A percentile compares a stretch with the other conserved stretches of the same genome.
phyloP scores from a whole-genome alignment of 2,797 vertebrate genomes.

The Ambastaia sidthimunki region DNA sequence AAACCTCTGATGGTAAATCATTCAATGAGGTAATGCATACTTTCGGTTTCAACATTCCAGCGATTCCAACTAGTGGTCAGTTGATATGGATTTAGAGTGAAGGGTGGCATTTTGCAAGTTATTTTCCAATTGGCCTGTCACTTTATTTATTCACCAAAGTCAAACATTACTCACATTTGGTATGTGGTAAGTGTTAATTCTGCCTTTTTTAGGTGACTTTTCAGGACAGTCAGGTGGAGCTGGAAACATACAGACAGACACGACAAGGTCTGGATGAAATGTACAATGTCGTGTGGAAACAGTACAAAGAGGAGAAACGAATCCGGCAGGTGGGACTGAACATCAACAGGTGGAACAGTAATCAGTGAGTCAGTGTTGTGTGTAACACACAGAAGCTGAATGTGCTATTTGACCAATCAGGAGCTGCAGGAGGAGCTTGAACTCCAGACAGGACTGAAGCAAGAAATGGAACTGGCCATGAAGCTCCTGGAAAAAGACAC shows the following conservation, averaged over 20 bases:
- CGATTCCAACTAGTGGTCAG: no score
- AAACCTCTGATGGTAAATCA: neutral
- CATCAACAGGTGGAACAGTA: neutral
- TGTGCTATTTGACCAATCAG: conserved; percentile 69
- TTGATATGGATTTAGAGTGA: no score
- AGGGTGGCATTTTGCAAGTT: no score
- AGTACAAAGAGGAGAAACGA: conserved; percentile 92
- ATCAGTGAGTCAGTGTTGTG: neutral
- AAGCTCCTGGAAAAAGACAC: conserved; percentile 96
- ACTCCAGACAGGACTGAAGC: conserved; percentile 92
- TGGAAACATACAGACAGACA: conserved; percentile 96
- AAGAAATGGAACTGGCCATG: conserved; percentile 99
- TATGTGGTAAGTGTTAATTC: no score
- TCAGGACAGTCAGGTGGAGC: conserved; percentile 92
- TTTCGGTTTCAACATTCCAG: no score
- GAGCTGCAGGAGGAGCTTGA: conserved; percentile 94
- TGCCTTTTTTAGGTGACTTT: conserved; percentile 83
- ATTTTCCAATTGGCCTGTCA: no score
- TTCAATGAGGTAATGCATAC: no score
- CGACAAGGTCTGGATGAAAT: conserved; percentile 96
- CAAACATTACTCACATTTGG: no score
- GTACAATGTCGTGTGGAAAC: conserved; percentile 96
- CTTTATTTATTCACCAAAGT: no score
- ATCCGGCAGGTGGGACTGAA: conserved; percentile 83
- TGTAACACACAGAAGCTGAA: neutral